phyloP scores from a whole-genome alignment of 37 sponge, comb jelly and placozoan species.

The Spongilla lacustris region DNA sequence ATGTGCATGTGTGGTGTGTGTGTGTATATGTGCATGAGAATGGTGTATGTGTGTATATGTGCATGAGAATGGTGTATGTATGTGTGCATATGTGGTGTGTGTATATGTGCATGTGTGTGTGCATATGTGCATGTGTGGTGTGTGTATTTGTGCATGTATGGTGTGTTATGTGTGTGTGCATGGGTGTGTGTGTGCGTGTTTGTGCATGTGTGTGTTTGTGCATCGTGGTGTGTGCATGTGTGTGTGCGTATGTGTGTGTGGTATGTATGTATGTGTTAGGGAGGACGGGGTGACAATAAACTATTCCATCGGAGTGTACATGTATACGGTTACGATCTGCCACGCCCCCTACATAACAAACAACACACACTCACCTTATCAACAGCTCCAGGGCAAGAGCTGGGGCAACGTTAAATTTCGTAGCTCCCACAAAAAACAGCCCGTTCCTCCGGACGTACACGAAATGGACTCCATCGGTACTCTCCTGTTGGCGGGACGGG shows the following conservation, averaged over 20 bases:
- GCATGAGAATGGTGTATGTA: too few species aligned
- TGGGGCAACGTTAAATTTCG: conserved; percentile 93
- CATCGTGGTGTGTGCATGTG: neutral
- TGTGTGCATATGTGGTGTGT: too few species aligned
- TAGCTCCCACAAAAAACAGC: conserved; percentile 87
- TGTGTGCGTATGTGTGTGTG: too few species aligned
- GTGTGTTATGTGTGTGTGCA: too few species aligned
- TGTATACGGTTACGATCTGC: neutral
- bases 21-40: neutral
- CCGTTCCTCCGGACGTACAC: conserved; percentile 85
- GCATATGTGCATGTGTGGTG: too few species aligned
- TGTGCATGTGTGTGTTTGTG: neutral
- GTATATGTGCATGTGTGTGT: too few species aligned
- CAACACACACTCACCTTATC: conserved; percentile 57
- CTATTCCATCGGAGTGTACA: too few species aligned
- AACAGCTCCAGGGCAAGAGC: conserved; percentile 82
- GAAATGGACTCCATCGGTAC: conserved; percentile 74
- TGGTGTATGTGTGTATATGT: neutral
- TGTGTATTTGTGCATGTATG: too few species aligned
- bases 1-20: neutral
- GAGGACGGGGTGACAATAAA: too few species aligned
- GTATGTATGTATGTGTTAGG: too few species aligned
- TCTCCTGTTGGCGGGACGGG: conserved; percentile 32
- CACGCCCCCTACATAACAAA: neutral
- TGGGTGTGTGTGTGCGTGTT: too few species aligned